Evolutionary conservation across 2,113 vertebrate genomes (phyloP), one percentile per base, ranked within the genome.

Genomic region (Xenopus tropicalis): DNA sequence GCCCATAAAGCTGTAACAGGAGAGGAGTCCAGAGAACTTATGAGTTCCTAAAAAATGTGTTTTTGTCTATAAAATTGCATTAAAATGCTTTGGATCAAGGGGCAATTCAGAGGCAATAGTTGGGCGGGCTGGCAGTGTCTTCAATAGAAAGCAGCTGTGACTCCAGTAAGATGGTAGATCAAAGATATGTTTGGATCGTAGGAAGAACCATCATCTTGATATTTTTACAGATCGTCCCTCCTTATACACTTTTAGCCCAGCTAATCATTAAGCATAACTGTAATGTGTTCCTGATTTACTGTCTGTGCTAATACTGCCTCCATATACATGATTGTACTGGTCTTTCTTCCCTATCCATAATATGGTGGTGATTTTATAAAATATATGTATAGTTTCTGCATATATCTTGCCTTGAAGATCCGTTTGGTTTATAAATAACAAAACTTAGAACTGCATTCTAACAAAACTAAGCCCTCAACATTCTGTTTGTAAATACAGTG

Each of bases 51-150:
- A 77, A 85, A 37, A 86, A 81, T 1, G 20, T 82, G 84, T 76
- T 68, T 77, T 58, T 73, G 74, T 80, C 80, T 70, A 65, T 69
- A 57, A 75, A 78, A 82, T 84, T 83, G 82, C 82, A 77, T 80
- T 80, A 86, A 85, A 85, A 81, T 84, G 74, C 82, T 83, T 86
- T 82, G 82, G 83, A 84, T 86, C 83, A 85, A 83, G 84, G 86
- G 83, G 83, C 82, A 82, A 79, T 78, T 72, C 74, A 62, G 69
- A 80, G 63, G 79, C 74, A 83, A 77, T 66, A 79, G 77, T 62
- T 79, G 77, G 83, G 84, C 84, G 85, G 29, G 84, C 84, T 84
- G 80, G 76, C 82, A 80, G 73, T 69, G 61, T 0, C 0, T 59
- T 81, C 77, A 80, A 86, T 76, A 77, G 79, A 80, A 83, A 87